Evolutionary conservation across 2,113 vertebrate species (phyloP), one percentile per base, ranked within the genome.

Genomic region (Petrocephalus zakoni): DNA sequence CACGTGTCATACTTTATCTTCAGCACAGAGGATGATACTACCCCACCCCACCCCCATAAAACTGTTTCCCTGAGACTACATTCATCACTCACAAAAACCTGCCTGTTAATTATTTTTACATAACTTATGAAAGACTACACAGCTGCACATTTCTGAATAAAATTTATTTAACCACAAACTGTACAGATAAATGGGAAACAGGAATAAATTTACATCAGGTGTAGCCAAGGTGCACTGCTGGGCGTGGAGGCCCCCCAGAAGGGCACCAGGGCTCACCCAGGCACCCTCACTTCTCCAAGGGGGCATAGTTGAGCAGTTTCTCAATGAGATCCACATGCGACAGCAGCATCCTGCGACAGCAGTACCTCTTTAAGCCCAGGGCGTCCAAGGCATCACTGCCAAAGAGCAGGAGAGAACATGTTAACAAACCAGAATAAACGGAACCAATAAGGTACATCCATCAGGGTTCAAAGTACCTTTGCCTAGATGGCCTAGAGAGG

Each of bases 261-360:
- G 68, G 68, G 4, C 34, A 8, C 34, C 22, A 52, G 46, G 82
- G 51, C 7, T 9, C 46, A 1, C n/a, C 25, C 51, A 86, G 84
- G 10, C 2, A 4, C 55, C 52, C 7, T 97, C 92, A 99, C 93
- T 99, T 99, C 94, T 99, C 98, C 93, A 99, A 93, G 0, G 98
- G 98, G 0, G 97, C 97, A 6, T 99, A 99, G 95, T 99, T 99
- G 91, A 99, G 92, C 89, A 99, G 94, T 91, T 99, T 99, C 93
- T 99, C 98, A 83, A 99, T 99, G 91, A 99, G 97, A 94, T 99
- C 98, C 91, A 99, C 97, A 0, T 99, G 98, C 87, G 98, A 97
- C 0, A 99, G 96, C 49, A 99, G 96, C 98, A 99, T 99, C 88
- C 98, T 95, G 82, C 98, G 96, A 93, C 98, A 99, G 93, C 98